phyloP scores from a whole-genome alignment of 2,113 vertebrate genomes.

The Xiphorhynchus elegans region DNA sequence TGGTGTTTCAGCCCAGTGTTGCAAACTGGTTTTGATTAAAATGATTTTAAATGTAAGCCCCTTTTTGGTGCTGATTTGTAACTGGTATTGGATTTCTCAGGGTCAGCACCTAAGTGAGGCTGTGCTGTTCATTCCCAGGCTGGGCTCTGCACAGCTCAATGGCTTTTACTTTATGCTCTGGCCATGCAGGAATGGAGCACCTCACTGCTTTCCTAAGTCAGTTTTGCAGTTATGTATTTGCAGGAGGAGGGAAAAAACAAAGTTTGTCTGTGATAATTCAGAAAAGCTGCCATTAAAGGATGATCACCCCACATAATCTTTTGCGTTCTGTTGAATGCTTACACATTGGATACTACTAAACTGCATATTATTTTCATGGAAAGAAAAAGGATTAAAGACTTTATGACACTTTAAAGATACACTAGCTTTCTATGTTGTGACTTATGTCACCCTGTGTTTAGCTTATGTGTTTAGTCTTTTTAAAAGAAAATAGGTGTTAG shows the following conservation, averaged over 20 bases:
- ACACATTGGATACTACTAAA: background rate
- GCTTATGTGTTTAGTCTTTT: background rate
- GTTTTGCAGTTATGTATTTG: background rate
- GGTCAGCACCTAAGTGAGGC: background rate
- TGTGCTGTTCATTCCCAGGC: background rate
- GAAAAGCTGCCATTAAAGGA: slow-evolving; percentile 49
- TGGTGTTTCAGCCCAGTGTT: background rate
- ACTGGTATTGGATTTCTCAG: background rate
- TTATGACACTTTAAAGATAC: background rate
- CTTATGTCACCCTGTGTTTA: fast-evolving
- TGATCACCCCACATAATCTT: slow-evolving; percentile 22
- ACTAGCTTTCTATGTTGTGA: background rate
- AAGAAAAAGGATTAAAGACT: background rate
- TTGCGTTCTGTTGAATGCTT: background rate
- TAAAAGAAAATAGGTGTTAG: background rate
- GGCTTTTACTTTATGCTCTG: background rate
- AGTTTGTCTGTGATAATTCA: background rate
- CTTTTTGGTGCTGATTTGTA: background rate
- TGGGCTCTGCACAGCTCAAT: background rate
- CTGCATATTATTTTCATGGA: background rate
- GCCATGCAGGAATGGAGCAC: background rate
- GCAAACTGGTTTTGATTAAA: background rate
- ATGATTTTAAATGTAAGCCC: background rate
- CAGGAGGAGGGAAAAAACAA: background rate
- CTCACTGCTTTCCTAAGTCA: background rate